Percentiles rank a stretch among this genome's conserved stretches.
These are phyloP conservation scores for Cairina moschata DNA, from an alignment of 2,113 vertebrate genomes.

Conservation along the genomic window DNA sequence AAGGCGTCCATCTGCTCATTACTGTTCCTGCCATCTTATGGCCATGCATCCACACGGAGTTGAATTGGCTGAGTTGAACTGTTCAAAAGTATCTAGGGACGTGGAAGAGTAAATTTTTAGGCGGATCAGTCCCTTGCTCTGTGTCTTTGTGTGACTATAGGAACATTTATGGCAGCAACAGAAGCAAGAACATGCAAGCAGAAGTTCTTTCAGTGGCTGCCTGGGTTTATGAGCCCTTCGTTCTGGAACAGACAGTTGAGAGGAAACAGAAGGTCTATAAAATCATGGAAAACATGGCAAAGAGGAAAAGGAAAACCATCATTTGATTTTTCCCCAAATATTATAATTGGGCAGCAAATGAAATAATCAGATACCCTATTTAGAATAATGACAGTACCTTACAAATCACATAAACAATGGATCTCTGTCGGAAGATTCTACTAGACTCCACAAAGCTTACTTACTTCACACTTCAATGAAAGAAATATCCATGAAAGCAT, in stretches of 20 bases:
- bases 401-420: no score
- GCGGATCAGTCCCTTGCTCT: neutral
- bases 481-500: neutral
- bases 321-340: neutral
- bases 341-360: neutral
- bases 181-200: neutral
- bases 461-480: neutral
- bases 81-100: neutral
- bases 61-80: no score
- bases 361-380: neutral
- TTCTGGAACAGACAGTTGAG: neutral
- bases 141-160: neutral
- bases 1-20: neutral
- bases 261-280: neutral
- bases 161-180: neutral
- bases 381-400: neutral
- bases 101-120: neutral
- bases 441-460: neutral
- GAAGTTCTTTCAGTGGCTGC: neutral
- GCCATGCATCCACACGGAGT: neutral
- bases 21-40: neutral
- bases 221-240: neutral
- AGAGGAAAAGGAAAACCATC: neutral
- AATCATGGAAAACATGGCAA: neutral
- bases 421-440: neutral